Evolutionary conservation across 2,113 vertebrate species (phyloP).

Genomic region (Oncorhynchus mykiss): DNA sequence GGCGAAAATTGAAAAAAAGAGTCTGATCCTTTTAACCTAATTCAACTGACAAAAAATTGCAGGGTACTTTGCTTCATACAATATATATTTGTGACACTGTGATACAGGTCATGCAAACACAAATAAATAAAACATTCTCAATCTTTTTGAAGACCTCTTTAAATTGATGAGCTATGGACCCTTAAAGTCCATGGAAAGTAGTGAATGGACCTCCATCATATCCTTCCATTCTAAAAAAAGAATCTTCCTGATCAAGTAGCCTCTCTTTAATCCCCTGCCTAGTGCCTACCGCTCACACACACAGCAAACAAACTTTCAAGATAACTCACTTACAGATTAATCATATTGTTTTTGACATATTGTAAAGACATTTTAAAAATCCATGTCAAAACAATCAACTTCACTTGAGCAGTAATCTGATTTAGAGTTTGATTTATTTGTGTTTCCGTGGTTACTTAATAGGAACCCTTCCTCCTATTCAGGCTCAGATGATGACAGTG

Average conservation of each 20-base stretch:
- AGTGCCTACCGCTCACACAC: not conserved
- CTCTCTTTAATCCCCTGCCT: not conserved
- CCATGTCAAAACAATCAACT: conserved; percentile 30
- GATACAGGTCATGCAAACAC: not conserved
- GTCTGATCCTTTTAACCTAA: no score
- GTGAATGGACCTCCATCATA: not conserved
- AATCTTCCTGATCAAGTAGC: not conserved
- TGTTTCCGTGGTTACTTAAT: conserved; percentile 52
- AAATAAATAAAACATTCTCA: not conserved
- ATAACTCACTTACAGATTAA: not conserved
- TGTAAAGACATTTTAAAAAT: conserved; percentile 1
- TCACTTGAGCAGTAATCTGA: conserved; percentile 62
- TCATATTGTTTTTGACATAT: not conserved
- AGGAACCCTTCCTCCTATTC: conserved; percentile 57
- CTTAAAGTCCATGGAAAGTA: not conserved
- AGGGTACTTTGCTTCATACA: not conserved
- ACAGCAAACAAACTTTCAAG: not conserved
- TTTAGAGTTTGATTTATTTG: conserved; percentile 69
- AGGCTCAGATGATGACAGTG: conserved; percentile 24
- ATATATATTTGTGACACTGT: conserved; percentile 13
- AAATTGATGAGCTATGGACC: not conserved
- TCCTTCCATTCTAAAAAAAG: not conserved
- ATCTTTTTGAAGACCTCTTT: not conserved
- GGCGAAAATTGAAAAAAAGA: no score
- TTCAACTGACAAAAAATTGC: not conserved